These are phyloP conservation scores for Rhynchomys soricoides DNA, from an alignment of 2,113 vertebrate species.

Conservation along the genomic window DNA sequence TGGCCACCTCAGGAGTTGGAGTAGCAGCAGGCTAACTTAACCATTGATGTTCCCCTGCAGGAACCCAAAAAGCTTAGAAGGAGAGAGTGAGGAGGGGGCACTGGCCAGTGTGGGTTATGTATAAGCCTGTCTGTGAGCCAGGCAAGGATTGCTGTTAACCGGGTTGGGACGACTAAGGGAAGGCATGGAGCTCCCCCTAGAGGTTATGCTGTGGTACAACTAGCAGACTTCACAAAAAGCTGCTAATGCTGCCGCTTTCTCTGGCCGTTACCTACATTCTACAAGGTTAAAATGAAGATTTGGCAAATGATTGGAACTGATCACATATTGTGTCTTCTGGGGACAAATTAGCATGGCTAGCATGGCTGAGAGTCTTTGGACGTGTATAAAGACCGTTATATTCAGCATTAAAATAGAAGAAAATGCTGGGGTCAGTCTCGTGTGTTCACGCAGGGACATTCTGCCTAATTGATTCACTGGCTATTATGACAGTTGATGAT, in stretches of 20 bases:
- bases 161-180: background rate
- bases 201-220: background rate
- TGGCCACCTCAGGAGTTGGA: background rate
- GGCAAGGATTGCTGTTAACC: conserved; percentile 46
- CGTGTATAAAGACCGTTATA: background rate
- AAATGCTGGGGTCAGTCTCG: background rate
- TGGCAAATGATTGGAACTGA: conserved; percentile 8
- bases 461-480: background rate
- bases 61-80: conserved; percentile 46
- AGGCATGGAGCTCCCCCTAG: conserved; percentile 60
- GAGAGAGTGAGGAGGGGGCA: background rate
- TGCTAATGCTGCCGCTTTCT: background rate
- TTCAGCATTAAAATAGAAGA: background rate
- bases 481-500: background rate
- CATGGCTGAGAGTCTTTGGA: background rate
- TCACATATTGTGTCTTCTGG: background rate
- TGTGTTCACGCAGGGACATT: background rate
- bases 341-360: background rate
- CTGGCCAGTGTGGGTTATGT: conserved; percentile 30
- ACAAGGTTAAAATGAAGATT: conserved; percentile 23
- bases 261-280: background rate
- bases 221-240: background rate
- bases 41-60: background rate
- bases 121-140: background rate
- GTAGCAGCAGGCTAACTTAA: background rate